Conservation (phyloP, 2,797 vertebrate genomes). For the Falco peregrinus region DNA sequence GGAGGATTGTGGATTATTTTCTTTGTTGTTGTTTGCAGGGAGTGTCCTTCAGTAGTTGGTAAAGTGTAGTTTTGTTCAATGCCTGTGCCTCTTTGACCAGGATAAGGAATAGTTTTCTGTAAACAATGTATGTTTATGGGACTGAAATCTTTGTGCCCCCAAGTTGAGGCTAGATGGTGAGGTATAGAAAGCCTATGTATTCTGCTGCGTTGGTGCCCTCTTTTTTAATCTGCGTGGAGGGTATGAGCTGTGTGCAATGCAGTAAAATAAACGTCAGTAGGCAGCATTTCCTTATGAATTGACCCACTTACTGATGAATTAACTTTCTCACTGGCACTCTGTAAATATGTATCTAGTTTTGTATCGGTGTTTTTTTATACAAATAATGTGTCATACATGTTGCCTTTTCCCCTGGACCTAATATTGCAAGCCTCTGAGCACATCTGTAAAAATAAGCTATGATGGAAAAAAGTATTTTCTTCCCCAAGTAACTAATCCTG, state of each 20-base stretch:
- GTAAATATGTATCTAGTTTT: not conserved
- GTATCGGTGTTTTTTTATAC: not conserved
- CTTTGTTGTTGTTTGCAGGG: not conserved
- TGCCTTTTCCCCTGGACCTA: not conserved
- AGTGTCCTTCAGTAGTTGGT: not conserved
- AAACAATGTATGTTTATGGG: not conserved
- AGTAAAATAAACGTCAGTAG: conserved; percentile 18
- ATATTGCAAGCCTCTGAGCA: not conserved
- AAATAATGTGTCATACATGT: not conserved
- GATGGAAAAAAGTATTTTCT: not conserved
- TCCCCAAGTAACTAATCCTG: not conserved
- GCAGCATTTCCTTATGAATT: conserved; percentile 32
- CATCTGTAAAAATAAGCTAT: not conserved
- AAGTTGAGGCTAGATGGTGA: not conserved
- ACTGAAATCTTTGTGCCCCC: not conserved
- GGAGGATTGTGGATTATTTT: not conserved
- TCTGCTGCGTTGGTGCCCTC: not conserved
- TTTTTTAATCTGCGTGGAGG: not conserved
- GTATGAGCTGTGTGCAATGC: not conserved
- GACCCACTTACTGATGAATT: not conserved
- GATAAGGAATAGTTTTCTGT: not conserved
- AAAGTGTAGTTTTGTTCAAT: not conserved
- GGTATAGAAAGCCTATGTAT: not conserved
- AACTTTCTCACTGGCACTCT: not conserved
- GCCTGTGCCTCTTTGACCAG: not conserved